These are phyloP conservation scores for Scolopax mira DNA, from an alignment of 2,113 vertebrate genomes.

Conservation along the genomic window DNA sequence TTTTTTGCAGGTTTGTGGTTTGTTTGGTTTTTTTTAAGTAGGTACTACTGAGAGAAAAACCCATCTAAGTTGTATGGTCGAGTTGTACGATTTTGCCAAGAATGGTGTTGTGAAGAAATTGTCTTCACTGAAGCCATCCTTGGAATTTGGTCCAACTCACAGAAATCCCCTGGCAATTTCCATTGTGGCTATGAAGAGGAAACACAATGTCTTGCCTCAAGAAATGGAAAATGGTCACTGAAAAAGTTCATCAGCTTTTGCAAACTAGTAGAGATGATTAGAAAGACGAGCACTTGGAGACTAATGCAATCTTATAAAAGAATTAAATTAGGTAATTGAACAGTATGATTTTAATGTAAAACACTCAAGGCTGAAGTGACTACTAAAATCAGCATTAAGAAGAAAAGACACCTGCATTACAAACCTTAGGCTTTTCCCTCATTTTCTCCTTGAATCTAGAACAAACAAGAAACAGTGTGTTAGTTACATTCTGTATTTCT, in stretches of 20 bases:
- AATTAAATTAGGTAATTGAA: conserved; percentile 17
- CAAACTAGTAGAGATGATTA: not conserved
- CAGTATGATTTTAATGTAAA: not conserved
- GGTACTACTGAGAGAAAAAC: not conserved
- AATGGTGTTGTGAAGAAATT: not conserved
- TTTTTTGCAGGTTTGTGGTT: not conserved
- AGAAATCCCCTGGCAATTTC: conserved; percentile 21
- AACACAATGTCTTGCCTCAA: conserved; percentile 36
- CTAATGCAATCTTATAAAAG: not conserved
- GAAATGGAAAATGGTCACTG: conserved; percentile 25
- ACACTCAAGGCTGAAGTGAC: not conserved
- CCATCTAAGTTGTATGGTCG: not conserved
- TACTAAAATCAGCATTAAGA: not conserved
- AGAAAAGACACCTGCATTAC: not conserved
- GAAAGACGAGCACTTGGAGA: not conserved
- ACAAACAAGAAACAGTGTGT: not conserved
- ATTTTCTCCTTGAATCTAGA: not conserved
- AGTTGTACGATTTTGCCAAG: not conserved
- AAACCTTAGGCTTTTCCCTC: not conserved
- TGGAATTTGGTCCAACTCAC: not conserved
- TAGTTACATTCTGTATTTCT: not conserved
- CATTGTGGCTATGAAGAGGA: conserved; percentile 9
- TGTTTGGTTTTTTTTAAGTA: not conserved
- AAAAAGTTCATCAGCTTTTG: conserved; percentile 6
- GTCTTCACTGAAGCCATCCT: not conserved